Conservation (phyloP, 64 coral and sea anemone genomes). For the Exaiptasia diaphana region DNA sequence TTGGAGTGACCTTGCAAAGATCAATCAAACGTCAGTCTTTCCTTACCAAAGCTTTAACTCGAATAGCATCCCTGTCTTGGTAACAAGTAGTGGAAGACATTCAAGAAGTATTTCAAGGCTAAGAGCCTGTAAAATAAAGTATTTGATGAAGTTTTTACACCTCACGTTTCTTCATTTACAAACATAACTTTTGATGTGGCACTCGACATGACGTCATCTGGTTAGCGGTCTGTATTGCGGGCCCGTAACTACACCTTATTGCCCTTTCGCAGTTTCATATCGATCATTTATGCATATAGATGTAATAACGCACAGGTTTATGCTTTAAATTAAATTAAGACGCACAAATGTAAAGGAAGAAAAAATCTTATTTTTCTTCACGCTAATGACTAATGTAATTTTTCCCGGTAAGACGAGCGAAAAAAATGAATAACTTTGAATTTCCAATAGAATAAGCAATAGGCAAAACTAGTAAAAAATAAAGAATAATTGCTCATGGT, state of each 20-base stretch:
- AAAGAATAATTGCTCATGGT: too few species aligned
- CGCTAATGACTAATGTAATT: too few species aligned
- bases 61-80: conserved; percentile 82
- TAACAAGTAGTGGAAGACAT: conserved; percentile 2
- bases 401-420: too few species aligned
- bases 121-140: background rate
- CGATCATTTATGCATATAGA: too few species aligned
- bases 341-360: too few species aligned
- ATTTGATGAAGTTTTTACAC: background rate
- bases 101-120: background rate
- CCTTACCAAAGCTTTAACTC: conserved; percentile 80
- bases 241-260: background rate
- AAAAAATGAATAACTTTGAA: too few species aligned
- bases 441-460: too few species aligned
- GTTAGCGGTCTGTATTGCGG: background rate
- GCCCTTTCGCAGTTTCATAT: too few species aligned
- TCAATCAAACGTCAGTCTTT: background rate
- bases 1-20: background rate
- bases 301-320: too few species aligned
- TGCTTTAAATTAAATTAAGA: too few species aligned
- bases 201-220: conserved; percentile 1
- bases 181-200: conserved; percentile 19
- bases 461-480: too few species aligned
- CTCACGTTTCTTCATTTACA: background rate
- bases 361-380: too few species aligned